Conservation (phyloP, 2,888 invertebrate genomes). For the Caenorhabditis sp. region DNA sequence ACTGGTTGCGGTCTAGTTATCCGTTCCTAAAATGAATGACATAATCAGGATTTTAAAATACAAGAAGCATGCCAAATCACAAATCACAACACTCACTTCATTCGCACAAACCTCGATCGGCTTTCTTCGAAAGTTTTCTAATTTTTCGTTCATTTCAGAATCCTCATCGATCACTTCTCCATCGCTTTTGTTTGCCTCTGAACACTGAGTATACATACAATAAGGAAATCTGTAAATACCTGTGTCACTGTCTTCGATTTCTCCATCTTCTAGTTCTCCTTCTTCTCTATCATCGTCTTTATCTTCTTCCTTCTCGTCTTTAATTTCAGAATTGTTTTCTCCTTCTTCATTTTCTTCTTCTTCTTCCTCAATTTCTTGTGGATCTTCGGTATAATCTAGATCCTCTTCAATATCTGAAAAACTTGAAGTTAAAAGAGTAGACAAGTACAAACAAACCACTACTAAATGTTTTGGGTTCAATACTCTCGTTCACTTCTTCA, state of each 20-base stretch:
- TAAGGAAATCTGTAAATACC: not conserved
- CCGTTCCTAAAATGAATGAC: not conserved
- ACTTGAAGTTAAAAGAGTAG: not conserved
- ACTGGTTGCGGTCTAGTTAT: not conserved
- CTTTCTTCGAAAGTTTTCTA: not conserved
- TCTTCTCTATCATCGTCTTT: slow-evolving; percentile 4
- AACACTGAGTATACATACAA: not conserved
- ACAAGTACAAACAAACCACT: not conserved
- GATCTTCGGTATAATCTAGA: slow-evolving; percentile 6
- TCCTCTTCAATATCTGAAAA: not conserved
- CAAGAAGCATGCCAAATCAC: not conserved
- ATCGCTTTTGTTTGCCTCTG: not conserved
- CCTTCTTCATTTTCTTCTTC: not conserved
- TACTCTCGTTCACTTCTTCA: not conserved
- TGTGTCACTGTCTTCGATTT: slow-evolving; percentile 12
- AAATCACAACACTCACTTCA: slow-evolving; percentile 31
- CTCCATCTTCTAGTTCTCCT: slow-evolving; percentile 17
- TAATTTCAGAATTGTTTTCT: not conserved
- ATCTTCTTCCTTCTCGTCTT: slow-evolving; percentile 5
- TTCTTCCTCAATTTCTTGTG: slow-evolving; percentile 1
- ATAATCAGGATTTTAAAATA: not conserved
- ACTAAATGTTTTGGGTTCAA: not conserved
- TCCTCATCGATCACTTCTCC: slow-evolving; percentile 5
- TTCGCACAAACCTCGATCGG: slow-evolving; percentile 43
- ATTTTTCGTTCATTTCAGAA: not conserved